Evolutionary conservation across 2,797 vertebrate genomes (phyloP).

Genomic region (Rhincodon typus): DNA sequence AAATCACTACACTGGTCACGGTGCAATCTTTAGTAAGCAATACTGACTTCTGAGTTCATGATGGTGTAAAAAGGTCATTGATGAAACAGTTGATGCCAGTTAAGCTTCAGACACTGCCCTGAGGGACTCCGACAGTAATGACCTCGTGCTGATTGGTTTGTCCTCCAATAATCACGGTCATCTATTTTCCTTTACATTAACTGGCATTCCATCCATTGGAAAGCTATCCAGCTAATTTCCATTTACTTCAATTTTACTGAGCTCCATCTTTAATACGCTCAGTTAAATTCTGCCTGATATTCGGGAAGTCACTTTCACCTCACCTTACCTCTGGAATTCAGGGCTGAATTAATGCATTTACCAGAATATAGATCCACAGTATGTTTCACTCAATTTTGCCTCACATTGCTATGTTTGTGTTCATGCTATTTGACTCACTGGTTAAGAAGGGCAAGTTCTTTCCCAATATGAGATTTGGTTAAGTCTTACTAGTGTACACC

Average conservation of each 20-base stretch:
- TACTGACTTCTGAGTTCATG: neutral
- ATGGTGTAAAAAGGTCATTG: neutral
- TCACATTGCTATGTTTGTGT: neutral
- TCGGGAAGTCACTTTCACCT: neutral
- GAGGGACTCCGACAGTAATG: neutral
- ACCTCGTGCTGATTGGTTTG: neutral
- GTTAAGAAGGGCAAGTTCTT: neutral
- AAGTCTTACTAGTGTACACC: neutral
- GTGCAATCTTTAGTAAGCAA: neutral
- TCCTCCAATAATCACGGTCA: neutral
- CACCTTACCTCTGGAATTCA: neutral
- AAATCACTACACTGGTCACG: neutral
- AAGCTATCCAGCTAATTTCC: neutral
- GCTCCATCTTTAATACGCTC: neutral
- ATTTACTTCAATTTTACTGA: neutral
- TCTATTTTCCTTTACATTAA: neutral
- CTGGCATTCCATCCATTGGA: neutral
- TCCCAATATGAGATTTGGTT: neutral
- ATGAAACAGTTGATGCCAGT: neutral
- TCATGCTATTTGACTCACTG: neutral
- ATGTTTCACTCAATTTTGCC: neutral
- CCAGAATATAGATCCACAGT: neutral
- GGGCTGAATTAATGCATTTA: neutral
- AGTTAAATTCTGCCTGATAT: neutral
- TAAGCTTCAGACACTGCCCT: neutral